phyloP scores from a whole-genome alignment of 2,113 vertebrate species.

The Menura novaehollandiae region DNA sequence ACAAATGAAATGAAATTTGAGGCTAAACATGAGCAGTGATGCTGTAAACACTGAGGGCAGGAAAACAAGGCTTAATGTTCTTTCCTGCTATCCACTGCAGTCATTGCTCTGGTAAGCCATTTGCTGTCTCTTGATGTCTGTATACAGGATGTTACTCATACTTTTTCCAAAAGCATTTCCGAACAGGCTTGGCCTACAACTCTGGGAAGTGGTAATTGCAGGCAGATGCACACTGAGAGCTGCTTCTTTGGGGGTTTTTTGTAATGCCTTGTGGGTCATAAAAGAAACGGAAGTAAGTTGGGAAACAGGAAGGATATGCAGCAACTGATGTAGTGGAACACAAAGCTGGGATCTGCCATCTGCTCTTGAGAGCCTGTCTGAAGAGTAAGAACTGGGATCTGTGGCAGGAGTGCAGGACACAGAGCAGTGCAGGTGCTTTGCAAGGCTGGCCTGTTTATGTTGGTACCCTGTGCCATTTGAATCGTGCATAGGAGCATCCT shows the following conservation, averaged over 20 bases:
- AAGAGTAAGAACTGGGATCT: not conserved
- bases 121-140: not conserved
- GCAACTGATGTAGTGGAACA: not conserved
- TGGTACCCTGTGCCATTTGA: not conserved
- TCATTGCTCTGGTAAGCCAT: not conserved
- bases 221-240: not conserved
- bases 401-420: not conserved
- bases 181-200: not conserved
- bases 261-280: not conserved
- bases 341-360: not conserved
- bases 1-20: not conserved
- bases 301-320: not conserved
- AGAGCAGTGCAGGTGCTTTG: accelerated
- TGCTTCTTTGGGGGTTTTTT: not conserved
- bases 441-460: not conserved
- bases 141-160: not conserved
- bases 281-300: not conserved
- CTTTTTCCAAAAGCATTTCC: not conserved
- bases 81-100: not conserved
- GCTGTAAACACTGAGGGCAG: not conserved
- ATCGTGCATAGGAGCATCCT: not conserved
- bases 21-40: not conserved
- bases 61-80: not conserved
- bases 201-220: not conserved
- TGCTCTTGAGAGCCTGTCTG: not conserved